Percentiles rank a stretch among this genome's conserved stretches.
These are phyloP conservation scores for Trinectes maculatus DNA, from an alignment of 2,113 vertebrate species.

Conservation along the genomic window DNA sequence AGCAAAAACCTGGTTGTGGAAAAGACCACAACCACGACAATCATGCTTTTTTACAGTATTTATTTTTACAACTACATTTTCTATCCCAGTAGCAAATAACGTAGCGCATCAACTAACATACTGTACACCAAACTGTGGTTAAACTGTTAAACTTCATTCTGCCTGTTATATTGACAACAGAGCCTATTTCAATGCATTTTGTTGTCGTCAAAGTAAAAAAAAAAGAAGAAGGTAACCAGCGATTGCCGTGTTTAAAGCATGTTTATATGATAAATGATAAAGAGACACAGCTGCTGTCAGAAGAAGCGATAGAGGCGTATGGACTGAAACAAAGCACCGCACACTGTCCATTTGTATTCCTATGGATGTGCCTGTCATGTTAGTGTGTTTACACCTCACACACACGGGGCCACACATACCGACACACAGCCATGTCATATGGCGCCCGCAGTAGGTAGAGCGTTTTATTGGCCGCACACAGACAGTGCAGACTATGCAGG, in stretches of 20 bases:
- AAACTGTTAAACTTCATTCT: no score
- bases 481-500: conserved; percentile 58
- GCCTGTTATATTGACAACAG: no score
- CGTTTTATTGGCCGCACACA: conserved; percentile 51
- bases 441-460: conserved; percentile 18
- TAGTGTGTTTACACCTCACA: conserved; percentile 21
- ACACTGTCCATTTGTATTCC: background rate
- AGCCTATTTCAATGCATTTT: no score
- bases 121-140: no score
- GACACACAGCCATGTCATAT: background rate
- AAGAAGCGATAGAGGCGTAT: background rate
- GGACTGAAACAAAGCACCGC: background rate
- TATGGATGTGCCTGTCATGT: background rate
- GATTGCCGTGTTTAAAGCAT: background rate
- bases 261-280: background rate
- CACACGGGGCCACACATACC: background rate
- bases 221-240: no score
- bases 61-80: no score
- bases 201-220: no score
- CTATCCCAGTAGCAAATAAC: no score
- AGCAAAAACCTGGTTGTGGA: no score
- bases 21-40: no score
- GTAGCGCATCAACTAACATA: no score
- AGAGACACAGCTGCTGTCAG: background rate
- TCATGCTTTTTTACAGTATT: no score